These are phyloP conservation scores for Rhabdophis nuchalis DNA, from an alignment of 2,797 vertebrate species.

Conservation along the genomic window DNA sequence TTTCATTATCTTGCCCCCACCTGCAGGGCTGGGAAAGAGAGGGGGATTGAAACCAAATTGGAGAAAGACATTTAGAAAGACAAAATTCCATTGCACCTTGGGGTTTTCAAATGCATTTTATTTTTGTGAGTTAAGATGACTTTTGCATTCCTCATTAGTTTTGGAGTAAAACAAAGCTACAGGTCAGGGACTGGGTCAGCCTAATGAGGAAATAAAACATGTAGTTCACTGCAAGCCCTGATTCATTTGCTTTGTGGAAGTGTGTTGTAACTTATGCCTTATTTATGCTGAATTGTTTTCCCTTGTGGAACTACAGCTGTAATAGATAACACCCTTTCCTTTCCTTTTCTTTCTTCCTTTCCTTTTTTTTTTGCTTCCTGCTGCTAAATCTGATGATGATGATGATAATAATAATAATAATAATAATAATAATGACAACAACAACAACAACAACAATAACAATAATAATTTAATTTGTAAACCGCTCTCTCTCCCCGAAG, in stretches of 20 bases:
- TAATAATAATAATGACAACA: too few relatives aligned
- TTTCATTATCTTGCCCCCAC: not conserved
- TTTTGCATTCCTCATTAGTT: conserved; percentile 42
- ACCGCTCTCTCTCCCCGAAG: too few relatives aligned
- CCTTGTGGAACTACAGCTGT: not conserved
- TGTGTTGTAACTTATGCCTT: not conserved
- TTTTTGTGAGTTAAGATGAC: conserved; percentile 42
- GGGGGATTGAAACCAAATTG: not conserved
- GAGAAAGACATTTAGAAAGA: conserved; percentile 8
- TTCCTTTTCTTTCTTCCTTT: not conserved
- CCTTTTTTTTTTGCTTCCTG: not conserved
- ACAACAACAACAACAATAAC: too few relatives aligned
- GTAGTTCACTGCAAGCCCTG: not conserved
- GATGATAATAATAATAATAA: too few relatives aligned
- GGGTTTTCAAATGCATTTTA: conserved; percentile 29
- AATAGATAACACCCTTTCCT: not conserved
- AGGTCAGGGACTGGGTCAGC: conserved; percentile 15
- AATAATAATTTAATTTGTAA: too few relatives aligned
- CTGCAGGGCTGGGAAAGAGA: not conserved
- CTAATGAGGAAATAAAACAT: conserved; percentile 39
- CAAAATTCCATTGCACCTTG: not conserved
- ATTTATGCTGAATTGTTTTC: conserved; percentile 24
- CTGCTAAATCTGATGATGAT: not conserved
- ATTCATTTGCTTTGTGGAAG: conserved; percentile 12
- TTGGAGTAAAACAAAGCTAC: conserved; percentile 37